Evolutionary conservation across 2,888 invertebrate species (phyloP), one percentile per base, ranked within the genome.

Genomic region (Chloroclystis v-ata): DNA sequence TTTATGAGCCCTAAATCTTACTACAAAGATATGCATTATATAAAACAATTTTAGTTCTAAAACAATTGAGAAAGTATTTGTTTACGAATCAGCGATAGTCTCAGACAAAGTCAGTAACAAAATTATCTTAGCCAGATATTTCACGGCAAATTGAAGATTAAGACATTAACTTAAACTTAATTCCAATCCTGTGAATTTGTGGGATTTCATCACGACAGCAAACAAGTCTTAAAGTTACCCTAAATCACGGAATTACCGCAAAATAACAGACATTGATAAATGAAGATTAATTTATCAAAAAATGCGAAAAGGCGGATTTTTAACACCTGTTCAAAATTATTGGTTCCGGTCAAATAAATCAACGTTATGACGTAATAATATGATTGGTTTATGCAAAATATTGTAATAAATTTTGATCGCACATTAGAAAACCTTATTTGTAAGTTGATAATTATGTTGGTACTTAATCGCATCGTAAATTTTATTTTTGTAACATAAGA

Each of bases 311-410:
- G 9, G 32, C 32, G 6, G 20, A 11, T 33, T 24, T 13, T 49
- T 13, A 16, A 11, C 46, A 43, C 42, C 46, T 46, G 43, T 28
- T 25, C 14, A 45, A 42, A 43, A 42, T 13, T 33, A 33, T 45
- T 6, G 30, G 38, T 50, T 50, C 46, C 49, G 46, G 20, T 50
- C 42, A 35, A 41, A 50, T 47, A 40, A 46, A 46, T 50, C 20
- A 47, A 12, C 4, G 9, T 7, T 38, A 28, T 42, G 38, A 50
- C 43, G 30, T 32, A 40, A 43, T 30, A 33, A 11, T 10, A 26
- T 25, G 28, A 43, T 50, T 50, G 11, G 11, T 46, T 40, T 43
- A 50, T 50, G 46, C 43, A 43, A 46, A 50, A 39, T 40, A 29
- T 46, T 33, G 43, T 45, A 43, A 46, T 50, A 50, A 50, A 43